A percentile compares a stretch with the other conserved stretches of the same genome.
These are phyloP conservation scores for Lepeophtheirus salmonis DNA, from an alignment of 1,140 invertebrate genomes.

Conservation along the genomic window DNA sequence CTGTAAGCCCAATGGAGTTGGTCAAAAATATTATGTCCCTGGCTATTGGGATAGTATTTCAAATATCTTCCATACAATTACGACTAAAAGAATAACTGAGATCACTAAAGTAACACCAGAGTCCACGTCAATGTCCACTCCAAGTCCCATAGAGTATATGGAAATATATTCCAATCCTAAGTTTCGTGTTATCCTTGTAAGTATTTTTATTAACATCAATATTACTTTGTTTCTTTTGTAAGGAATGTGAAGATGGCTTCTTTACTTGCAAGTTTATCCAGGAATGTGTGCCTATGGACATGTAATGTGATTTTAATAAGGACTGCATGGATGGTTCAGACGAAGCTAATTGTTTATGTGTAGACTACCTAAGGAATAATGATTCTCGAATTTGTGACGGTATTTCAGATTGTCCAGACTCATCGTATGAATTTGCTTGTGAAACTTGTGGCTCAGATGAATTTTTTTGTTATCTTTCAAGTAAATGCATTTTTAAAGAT, in stretches of 20 bases:
- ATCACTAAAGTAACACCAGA: background rate
- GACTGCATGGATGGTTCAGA: slow-evolving; percentile 52
- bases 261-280: slow-evolving; percentile 25
- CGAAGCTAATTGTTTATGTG: slow-evolving; percentile 50
- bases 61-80: background rate
- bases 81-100: background rate
- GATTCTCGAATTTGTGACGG: slow-evolving; percentile 3
- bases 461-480: background rate
- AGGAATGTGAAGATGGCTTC: background rate
- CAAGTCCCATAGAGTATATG: background rate
- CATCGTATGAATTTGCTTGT: background rate
- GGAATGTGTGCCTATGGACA: slow-evolving; percentile 42
- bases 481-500: background rate
- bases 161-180: background rate
- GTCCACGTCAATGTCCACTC: background rate
- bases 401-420: slow-evolving; percentile 1
- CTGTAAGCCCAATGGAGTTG: background rate
- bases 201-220: background rate
- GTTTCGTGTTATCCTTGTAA: too few species aligned
- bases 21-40: background rate
- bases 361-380: slow-evolving; percentile 26
- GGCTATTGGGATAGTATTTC: background rate
- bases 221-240: background rate
- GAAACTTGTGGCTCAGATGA: background rate
- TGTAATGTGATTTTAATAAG: slow-evolving; percentile 48